Evolutionary conservation across 2,888 invertebrate species (phyloP).

Genomic region (Tridacna gigas): DNA sequence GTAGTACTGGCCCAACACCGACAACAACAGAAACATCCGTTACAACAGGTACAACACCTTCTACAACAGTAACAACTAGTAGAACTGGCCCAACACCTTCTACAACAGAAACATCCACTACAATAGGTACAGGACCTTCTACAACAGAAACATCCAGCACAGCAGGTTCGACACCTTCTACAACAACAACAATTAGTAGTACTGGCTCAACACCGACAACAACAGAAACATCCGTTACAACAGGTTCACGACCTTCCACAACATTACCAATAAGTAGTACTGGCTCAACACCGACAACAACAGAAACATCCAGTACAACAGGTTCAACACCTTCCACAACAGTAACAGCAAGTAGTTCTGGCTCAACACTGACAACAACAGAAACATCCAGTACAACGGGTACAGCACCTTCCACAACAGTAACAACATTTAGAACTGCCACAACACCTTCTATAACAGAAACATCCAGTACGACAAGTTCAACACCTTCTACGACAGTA

Average conservation of each 20-base stretch:
- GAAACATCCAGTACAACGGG: not conserved
- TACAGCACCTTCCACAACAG: not conserved
- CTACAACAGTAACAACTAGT: not conserved
- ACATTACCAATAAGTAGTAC: not conserved
- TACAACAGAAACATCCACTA: not conserved
- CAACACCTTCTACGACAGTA: not conserved
- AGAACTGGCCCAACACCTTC: slow-evolving; percentile 8
- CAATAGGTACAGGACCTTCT: not conserved
- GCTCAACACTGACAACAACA: not conserved
- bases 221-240: not conserved
- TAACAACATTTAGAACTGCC: not conserved
- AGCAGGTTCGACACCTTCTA: not conserved
- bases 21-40: no score
- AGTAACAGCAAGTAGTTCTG: not conserved
- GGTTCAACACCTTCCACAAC: not conserved
- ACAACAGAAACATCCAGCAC: slow-evolving; percentile 2
- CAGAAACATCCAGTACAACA: slow-evolving; percentile 6
- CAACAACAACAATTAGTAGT: not conserved
- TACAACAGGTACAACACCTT: slow-evolving; percentile 7
- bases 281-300: not conserved
- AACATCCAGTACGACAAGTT: not conserved
- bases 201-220: not conserved
- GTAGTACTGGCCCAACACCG: no score
- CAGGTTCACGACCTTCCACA: not conserved
- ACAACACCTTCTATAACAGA: not conserved